These are phyloP conservation scores for Jaculus jaculus DNA, from an alignment of 2,113 vertebrate genomes.

Conservation along the genomic window DNA sequence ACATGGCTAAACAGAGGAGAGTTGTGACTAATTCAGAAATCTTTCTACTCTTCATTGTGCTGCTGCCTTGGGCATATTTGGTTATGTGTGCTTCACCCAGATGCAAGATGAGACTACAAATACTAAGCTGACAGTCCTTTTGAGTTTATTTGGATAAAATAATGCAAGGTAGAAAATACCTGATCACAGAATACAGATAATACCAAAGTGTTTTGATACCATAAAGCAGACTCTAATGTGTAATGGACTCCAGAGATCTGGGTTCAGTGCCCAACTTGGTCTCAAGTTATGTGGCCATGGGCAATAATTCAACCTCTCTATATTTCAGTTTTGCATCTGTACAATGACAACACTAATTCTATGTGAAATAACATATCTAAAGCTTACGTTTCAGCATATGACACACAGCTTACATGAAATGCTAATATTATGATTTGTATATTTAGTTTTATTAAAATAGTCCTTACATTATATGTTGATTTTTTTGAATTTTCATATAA, in stretches of 20 bases:
- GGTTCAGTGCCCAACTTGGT: neutral
- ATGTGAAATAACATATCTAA: neutral
- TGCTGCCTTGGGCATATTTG: neutral
- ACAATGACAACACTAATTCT: neutral
- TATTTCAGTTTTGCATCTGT: neutral
- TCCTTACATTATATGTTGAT: neutral
- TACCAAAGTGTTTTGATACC: neutral
- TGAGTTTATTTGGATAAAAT: neutral
- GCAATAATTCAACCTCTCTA: neutral
- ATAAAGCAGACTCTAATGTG: neutral
- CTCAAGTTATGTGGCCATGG: neutral
- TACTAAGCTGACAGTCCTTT: neutral
- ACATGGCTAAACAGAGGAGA: neutral
- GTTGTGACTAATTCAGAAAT: neutral
- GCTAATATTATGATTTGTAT: neutral
- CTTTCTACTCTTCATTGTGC: neutral
- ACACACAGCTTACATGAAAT: neutral
- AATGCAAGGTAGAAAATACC: neutral
- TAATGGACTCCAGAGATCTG: neutral
- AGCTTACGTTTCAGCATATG: neutral
- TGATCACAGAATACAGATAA: neutral
- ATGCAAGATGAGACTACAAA: neutral
- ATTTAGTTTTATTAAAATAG: neutral
- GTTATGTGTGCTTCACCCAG: neutral
- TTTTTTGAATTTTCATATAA: slow-evolving; percentile 22